phyloP scores from a whole-genome alignment of 2,888 invertebrate genomes.

The Athalia rosae region DNA sequence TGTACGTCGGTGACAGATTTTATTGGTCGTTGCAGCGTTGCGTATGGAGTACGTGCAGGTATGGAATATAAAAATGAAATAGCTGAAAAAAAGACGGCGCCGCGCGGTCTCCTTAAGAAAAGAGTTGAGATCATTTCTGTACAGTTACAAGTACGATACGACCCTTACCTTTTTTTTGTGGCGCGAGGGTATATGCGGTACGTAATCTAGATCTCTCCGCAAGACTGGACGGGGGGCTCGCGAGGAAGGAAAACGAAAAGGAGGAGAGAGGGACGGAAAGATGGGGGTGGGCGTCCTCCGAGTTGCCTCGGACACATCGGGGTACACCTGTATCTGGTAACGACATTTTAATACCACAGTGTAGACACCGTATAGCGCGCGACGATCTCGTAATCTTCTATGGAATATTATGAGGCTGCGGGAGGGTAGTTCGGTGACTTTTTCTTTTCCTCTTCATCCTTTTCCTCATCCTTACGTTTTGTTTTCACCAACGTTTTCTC shows the following conservation, averaged over 20 bases:
- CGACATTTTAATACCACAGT: slow-evolving; percentile 33
- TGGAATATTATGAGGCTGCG: background rate
- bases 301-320: background rate
- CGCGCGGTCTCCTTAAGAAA: no score
- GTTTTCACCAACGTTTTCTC: background rate
- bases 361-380: slow-evolving; percentile 4
- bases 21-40: background rate
- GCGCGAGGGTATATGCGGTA: no score
- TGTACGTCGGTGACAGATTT: background rate
- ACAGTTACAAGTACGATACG: no score
- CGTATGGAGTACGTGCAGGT: no score
- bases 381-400: background rate
- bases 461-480: background rate
- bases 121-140: no score
- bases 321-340: background rate
- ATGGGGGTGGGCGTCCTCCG: background rate
- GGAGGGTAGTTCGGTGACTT: background rate
- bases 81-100: no score
- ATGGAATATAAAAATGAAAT: no score
- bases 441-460: slow-evolving; percentile 17
- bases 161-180: no score
- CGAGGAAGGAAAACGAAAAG: background rate
- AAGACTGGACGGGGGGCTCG: no score
- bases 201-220: no score
- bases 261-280: no score